Evolutionary conservation across 2,888 invertebrate species (phyloP), one percentile per base, ranked within the genome.

Genomic region (Matsumyia berberina): DNA sequence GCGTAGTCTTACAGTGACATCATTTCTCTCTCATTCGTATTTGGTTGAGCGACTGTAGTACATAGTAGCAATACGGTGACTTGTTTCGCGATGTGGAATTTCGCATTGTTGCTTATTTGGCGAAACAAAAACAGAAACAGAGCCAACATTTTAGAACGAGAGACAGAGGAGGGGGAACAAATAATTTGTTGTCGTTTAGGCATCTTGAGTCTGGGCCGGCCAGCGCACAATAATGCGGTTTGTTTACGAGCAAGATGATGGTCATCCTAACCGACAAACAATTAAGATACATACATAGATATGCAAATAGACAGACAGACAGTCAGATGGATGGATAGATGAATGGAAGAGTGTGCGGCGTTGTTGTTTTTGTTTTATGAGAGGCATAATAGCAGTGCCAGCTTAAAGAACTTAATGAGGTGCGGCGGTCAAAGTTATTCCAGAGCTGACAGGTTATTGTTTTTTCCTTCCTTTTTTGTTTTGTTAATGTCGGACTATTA

Each of bases 341-440:
- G n/a, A 49, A 67, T 58, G 46, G 31, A 58, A 66, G 53, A 58
- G 60, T 29, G 42, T 19, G 17, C n/a, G 17, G 1, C 4, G 24
- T 5, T 44, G 42, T 55, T 7, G 8, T 44, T 53, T 57, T 57
- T 31, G 9, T 67, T 67, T 39, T 66, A 37, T 66, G 58, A 51
- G 42, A 58, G 33, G 46, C 46, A 60, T 77, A 60, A 60, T 67
- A 62, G 19, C 78, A 62, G 53, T 60, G 37, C 46, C 66, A 46
- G 66, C 37, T 73, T n/a, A n/a, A 44, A 69, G 51, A 73, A 64
- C 15, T 55, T 83, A 79, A 83, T 79, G 73, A 83, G 79, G 73
- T 74, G 51, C 78, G 78, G 79, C 62, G 83, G 78, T 79, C 83
- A 79, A 79, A 74, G 79, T 69, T 79, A 69, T 79, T 57, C n/a